These are phyloP conservation scores for Rhysida immarginata DNA, from an alignment of 1,140 invertebrate species.

Conservation along the genomic window DNA sequence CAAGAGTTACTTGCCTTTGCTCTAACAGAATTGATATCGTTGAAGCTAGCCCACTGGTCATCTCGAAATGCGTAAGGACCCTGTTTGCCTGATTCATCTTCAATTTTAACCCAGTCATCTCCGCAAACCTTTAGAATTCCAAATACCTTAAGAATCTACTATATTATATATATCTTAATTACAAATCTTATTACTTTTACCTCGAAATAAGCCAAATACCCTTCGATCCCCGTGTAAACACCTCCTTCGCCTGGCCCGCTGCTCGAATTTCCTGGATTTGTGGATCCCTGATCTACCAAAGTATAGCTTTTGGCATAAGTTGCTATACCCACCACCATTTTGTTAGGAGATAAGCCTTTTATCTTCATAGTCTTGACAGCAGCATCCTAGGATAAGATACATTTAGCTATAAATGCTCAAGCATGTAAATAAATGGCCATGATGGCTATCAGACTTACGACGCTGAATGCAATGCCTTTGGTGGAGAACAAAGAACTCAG, in stretches of 20 bases:
- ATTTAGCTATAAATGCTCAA: too few species aligned
- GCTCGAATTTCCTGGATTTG: slow-evolving; percentile 60
- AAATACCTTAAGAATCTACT: not conserved
- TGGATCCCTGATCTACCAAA: slow-evolving; percentile 58
- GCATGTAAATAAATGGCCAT: too few species aligned
- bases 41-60: not conserved
- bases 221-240: slow-evolving; percentile 75
- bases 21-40: not conserved
- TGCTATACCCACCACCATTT: slow-evolving; percentile 82
- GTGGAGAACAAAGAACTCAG: not conserved
- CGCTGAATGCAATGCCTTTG: too few species aligned
- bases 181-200: slow-evolving; percentile 31
- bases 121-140: not conserved
- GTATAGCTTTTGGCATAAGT: slow-evolving; percentile 87
- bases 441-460: too few species aligned
- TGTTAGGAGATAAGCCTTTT: slow-evolving; percentile 59
- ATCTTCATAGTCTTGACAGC: slow-evolving; percentile 76
- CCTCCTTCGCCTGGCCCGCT: slow-evolving; percentile 79
- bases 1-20: not conserved
- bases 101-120: not conserved
- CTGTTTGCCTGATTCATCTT: not conserved
- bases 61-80: not conserved
- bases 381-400: slow-evolving; percentile 52
- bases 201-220: slow-evolving; percentile 85
- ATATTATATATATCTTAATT: too few species aligned